Conservation (phyloP, 2,888 invertebrate species). For the Cerastis leucographa region DNA sequence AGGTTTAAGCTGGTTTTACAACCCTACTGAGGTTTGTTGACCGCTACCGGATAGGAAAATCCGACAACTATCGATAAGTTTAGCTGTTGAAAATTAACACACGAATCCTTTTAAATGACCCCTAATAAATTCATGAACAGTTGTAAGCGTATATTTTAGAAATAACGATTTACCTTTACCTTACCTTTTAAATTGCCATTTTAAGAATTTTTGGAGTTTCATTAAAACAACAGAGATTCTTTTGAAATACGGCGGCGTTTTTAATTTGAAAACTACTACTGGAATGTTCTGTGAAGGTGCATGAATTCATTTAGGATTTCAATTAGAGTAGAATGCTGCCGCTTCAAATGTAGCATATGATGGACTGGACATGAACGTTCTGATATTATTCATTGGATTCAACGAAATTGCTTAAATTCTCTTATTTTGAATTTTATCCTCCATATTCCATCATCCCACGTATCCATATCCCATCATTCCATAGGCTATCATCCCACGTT, state of each 20-base stretch:
- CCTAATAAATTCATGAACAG: constrained; percentile 3
- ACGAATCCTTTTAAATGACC: constrained; percentile 9
- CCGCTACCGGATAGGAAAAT: constrained; percentile 53
- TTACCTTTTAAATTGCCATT: neutral
- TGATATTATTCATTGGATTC: neutral
- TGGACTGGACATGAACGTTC: neutral
- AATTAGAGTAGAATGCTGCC: constrained; percentile 3
- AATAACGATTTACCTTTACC: neutral
- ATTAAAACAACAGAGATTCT: constrained; percentile 18
- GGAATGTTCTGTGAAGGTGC: constrained; percentile 20
- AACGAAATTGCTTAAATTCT: constrained; percentile 18
- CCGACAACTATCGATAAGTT: constrained; percentile 37
- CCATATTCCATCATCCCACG: constrained; percentile 3
- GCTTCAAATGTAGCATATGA: neutral
- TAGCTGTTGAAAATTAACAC: constrained; percentile 13
- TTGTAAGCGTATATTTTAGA: neutral
- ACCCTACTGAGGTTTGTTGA: constrained; percentile 63
- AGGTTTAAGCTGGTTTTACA: constrained; percentile 58
- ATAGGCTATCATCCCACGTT: constrained; percentile 7
- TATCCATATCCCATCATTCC: no score
- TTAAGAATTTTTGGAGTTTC: neutral
- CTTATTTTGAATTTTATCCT: constrained; percentile 22
- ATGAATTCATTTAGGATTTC: constrained; percentile 15
- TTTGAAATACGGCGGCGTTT: constrained; percentile 11
- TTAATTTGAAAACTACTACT: constrained; percentile 8